phyloP scores from a whole-genome alignment of 1,140 invertebrate species.

The Cyclargus thomasi region DNA sequence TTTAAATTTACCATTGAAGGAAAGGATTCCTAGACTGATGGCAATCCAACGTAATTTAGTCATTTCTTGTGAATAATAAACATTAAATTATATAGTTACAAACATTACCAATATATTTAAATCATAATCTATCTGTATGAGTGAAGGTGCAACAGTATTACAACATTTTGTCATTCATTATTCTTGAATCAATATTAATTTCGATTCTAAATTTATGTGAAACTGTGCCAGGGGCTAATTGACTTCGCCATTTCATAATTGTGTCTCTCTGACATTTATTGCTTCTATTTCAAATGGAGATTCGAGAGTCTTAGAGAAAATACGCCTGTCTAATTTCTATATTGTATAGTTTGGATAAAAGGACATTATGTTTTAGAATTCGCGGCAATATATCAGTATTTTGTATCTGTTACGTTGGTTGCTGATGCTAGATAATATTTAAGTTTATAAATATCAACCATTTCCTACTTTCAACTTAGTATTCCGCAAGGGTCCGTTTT shows the following conservation, averaged over 20 bases:
- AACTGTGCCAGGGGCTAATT: background rate
- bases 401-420: background rate
- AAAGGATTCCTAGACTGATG: too few species aligned
- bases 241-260: conserved; percentile 1
- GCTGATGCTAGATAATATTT: background rate
- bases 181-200: conserved; percentile 4
- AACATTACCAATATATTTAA: too few species aligned
- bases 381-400: background rate
- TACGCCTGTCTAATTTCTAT: background rate
- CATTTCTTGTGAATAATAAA: too few species aligned
- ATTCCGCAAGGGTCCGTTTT: background rate
- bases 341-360: background rate
- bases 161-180: conserved; percentile 1
- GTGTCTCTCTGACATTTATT: conserved; percentile 3
- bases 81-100: too few species aligned
- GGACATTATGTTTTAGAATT: background rate
- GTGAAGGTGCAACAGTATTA: background rate
- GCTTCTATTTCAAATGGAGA: background rate
- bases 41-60: too few species aligned
- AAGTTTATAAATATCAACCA: background rate
- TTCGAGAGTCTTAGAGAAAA: background rate
- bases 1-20: too few species aligned
- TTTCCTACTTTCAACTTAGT: background rate
- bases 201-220: background rate
- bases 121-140: background rate